Evolutionary conservation across 2,888 invertebrate species (phyloP).

Genomic region (Ashinkailepas kermadecensis): DNA sequence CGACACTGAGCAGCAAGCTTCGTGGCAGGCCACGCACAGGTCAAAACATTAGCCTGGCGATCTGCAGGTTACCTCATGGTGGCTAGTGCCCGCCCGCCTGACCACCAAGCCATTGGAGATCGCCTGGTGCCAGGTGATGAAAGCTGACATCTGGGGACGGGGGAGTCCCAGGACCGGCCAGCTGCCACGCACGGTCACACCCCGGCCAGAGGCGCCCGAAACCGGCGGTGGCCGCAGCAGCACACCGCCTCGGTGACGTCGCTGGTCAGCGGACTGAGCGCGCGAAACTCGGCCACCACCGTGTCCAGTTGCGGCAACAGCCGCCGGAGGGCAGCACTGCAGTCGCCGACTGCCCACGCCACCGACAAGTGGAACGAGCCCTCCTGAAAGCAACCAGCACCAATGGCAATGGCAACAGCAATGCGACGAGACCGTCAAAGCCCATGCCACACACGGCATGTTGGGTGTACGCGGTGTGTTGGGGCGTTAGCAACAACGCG

Average conservation of each 20-base stretch:
- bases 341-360: conserved; percentile 67
- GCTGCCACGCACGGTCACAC: neutral
- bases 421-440: too few relatives aligned
- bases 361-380: conserved; percentile 79
- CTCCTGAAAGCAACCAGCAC: conserved; percentile 48
- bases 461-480: too few relatives aligned
- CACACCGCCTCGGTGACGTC: neutral
- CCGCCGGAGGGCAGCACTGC: conserved; percentile 41
- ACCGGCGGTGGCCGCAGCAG: neutral
- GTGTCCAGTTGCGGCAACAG: conserved; percentile 32
- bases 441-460: too few relatives aligned
- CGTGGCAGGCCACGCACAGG: too few relatives aligned
- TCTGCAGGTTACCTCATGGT: too few relatives aligned
- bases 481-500: too few relatives aligned
- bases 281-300: conserved; percentile 30
- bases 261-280: conserved; percentile 4
- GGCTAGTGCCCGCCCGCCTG: too few relatives aligned
- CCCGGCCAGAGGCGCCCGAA: neutral
- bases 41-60: too few relatives aligned
- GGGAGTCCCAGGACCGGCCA: neutral
- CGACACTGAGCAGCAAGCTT: too few relatives aligned
- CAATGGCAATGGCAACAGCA: too few relatives aligned
- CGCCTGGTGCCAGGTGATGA: neutral
- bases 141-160: neutral
- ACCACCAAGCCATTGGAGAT: neutral